Conservation (phyloP, 37 sponge, comb jelly and placozoan species). For the Agelas oroides region DNA sequence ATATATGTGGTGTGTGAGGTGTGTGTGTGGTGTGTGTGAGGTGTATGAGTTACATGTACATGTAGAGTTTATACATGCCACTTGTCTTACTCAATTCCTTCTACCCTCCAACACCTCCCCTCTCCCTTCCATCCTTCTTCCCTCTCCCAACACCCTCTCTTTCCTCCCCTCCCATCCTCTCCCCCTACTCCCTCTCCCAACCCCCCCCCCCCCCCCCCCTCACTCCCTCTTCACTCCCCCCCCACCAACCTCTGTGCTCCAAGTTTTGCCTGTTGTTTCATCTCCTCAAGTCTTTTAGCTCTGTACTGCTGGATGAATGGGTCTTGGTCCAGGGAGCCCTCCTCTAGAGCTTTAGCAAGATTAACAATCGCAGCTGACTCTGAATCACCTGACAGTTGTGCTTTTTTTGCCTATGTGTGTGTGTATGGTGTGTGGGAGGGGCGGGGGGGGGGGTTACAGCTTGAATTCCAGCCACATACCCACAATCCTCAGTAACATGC, state of each 20-base stretch:
- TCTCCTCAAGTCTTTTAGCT: conserved; percentile 60
- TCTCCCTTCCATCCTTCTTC: background rate
- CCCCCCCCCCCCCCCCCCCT: background rate
- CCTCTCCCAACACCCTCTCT: background rate
- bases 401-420: conserved; percentile 26
- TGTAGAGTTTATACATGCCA: too few species aligned
- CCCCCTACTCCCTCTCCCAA: background rate
- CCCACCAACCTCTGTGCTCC: conserved; percentile 28
- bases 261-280: conserved; percentile 66
- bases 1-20: background rate
- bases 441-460: background rate
- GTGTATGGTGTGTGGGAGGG: background rate
- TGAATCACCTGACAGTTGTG: background rate
- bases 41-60: background rate
- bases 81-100: too few species aligned
- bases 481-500: background rate
- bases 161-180: background rate
- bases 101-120: conserved; percentile 12
- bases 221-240: too few species aligned
- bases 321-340: conserved; percentile 39
- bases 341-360: conserved; percentile 49
- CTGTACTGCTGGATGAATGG: conserved; percentile 73
- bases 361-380: conserved; percentile 32
- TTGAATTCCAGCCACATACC: background rate
- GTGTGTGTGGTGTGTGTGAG: conserved; percentile 8